These are phyloP conservation scores for Chroicocephalus ridibundus DNA, from an alignment of 2,113 vertebrate species.

Conservation along the genomic window DNA sequence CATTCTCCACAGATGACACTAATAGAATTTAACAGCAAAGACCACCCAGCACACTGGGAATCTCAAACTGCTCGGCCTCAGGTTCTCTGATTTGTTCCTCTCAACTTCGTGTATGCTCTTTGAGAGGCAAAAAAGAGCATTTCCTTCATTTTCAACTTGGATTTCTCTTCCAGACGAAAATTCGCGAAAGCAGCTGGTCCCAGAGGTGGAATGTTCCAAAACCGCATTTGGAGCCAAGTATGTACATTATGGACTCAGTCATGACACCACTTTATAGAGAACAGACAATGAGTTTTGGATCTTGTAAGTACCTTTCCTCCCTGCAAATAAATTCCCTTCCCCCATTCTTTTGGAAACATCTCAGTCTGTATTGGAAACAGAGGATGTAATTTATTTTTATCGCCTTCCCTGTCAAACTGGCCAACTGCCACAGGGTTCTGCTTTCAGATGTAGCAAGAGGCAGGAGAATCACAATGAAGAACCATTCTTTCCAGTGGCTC, in stretches of 20 bases:
- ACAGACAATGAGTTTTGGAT: conserved; percentile 8
- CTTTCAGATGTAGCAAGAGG: conserved; percentile 31
- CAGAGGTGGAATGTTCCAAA: conserved; percentile 12
- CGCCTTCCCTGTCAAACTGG: conserved; percentile 39
- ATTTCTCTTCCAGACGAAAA: neutral
- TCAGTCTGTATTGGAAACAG: conserved; percentile 35
- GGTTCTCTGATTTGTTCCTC: conserved; percentile 26
- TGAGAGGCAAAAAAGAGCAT: conserved; percentile 21
- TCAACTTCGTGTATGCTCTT: neutral
- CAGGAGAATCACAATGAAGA: conserved; percentile 10
- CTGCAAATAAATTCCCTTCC: neutral
- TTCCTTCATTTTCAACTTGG: conserved; percentile 13
- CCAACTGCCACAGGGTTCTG: conserved; percentile 48
- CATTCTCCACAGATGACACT: neutral
- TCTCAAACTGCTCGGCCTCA: conserved; percentile 24
- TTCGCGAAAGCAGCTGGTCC: neutral
- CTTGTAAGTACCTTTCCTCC: neutral
- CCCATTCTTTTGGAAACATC: conserved; percentile 1
- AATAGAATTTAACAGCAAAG: neutral
- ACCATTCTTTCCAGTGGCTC: neutral
- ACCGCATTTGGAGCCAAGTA: neutral
- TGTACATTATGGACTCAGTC: neutral
- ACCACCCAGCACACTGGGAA: conserved; percentile 49
- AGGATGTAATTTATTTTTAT: conserved; percentile 65
- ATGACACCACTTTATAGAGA: neutral